Base-by-base conservation (phyloP, 2,888 invertebrate genomes). In the Pseudanteris insignis region DNA sequence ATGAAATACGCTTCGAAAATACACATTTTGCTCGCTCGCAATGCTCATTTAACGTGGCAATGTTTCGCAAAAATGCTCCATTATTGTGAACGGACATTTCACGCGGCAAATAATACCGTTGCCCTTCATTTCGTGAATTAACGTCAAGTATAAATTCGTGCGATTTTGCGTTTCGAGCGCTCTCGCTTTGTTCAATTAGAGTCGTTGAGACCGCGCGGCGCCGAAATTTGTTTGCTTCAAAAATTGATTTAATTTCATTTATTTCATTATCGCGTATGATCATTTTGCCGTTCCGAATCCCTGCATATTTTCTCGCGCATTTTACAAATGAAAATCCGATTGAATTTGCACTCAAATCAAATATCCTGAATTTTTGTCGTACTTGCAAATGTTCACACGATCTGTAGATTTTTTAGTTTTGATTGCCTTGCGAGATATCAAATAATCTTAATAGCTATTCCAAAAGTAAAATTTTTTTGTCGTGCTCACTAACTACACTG, bases 1-100 rank as follows among this genome's bases (percentile, higher is more conserved):
- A 53, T 47, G 47, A 53, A 60, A 53, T 53, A 60, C 60, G 60
- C 47, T 53, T 41, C 53, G 53, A 60, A 60, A 60, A 60, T 51
- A 58, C 37, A 25, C 50, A 30, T 18, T 21, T 28, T 38, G 24
- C n/a, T 25, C 40, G 14, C 21, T 13, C 33, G 30, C 36, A 38
- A 36, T 50, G 58, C 50, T 44, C 44, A 50, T 58, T 58, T 58
- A 9, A 18, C 48, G 12, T 18, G 36, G 46, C 36, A 26, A 44
- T 44, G 54, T 34, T 40, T 41, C 55, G 14, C 55, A 58, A 58
- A 58, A 58, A 58, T 41, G 50, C 59, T 46, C 46, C 58, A 58
- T 50, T 58, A 58, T 44, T 58, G 44, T 21, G 44, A 14, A 37
- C 43, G 7, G 48, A 11, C 21, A 15, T 46, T 38, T 43, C 46